These are phyloP conservation scores for Caenorhabditis latens DNA, from an alignment of 1,140 invertebrate genomes.

Conservation along the genomic window DNA sequence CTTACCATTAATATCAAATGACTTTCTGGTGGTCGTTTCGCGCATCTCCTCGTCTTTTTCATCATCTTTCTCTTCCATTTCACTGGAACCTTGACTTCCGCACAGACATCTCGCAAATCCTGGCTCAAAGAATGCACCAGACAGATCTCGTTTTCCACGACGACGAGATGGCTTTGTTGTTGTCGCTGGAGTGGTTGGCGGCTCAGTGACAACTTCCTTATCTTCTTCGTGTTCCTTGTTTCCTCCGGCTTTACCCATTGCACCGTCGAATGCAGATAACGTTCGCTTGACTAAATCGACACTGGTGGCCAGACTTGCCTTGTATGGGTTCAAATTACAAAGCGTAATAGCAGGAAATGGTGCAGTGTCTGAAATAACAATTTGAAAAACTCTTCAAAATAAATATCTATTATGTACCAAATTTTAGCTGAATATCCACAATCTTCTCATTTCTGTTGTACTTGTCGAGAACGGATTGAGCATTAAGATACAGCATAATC, in stretches of 20 bases:
- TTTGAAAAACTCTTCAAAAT: neutral
- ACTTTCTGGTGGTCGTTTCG: constrained; percentile 34
- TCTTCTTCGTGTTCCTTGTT: constrained; percentile 58
- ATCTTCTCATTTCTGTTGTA: constrained; percentile 73
- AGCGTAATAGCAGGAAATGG: constrained; percentile 74
- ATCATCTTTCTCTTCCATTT: constrained; percentile 36
- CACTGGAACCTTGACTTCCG: constrained; percentile 53
- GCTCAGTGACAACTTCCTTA: neutral
- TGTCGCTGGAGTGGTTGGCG: constrained; percentile 2
- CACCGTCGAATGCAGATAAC: constrained; percentile 68
- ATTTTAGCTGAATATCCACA: constrained; percentile 72
- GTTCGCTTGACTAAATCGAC: constrained; percentile 70
- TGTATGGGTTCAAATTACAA: constrained; percentile 75
- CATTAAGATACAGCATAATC: constrained; percentile 69
- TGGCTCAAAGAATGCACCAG: constrained; percentile 52
- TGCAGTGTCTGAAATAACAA: constrained; percentile 64
- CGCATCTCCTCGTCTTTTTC: constrained; percentile 3
- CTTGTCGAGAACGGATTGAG: constrained; percentile 68
- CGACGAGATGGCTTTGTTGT: constrained; percentile 52
- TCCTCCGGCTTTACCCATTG: constrained; percentile 70
- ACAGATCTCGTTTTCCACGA: constrained; percentile 21
- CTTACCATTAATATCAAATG: constrained; percentile 49
- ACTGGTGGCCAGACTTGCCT: constrained; percentile 68
- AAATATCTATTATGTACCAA: constrained; percentile 61
- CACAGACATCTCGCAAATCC: constrained; percentile 64